Evolutionary conservation across 2,797 vertebrate species (phyloP), one percentile per base, ranked within the genome.

Genomic region (Eulemur mongoz): DNA sequence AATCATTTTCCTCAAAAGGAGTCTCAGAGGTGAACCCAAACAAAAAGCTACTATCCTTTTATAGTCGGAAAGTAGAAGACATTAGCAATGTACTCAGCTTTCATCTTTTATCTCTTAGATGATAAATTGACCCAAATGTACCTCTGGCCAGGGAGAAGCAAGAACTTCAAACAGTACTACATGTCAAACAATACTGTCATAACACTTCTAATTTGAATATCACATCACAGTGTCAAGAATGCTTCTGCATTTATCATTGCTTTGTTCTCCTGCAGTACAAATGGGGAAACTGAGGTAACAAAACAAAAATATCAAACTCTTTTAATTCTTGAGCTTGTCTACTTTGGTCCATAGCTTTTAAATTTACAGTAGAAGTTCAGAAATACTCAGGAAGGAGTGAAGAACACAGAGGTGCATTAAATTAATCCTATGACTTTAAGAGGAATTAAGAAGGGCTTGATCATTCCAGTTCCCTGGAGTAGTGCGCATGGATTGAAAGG

Each of bases 1-100:
- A 94, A 94, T 96, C 82, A 40, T 82, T 72, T 97, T 79, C 95
- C 32, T 95, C 83, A 88, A 84, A 94, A 96, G 81, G 86, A 59
- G 13, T 70, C 25, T 32, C 70, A 78, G 72, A 91, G 93, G 54
- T 89, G 22, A 97, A 69, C 11, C 35, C 75, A 93, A 95, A 93
- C 75, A 54, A 76, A 88, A 95, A 96, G 17, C 61, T 50, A 12
- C 70, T 69, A 7, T 88, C 45, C 18, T 61, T 89, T 52, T 76
- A 30, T 45, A 43, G 70, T 48, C 83, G 32, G n/a, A 70, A 83
- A 69, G 27, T 23, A 65, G 92, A 95, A 38, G 78, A 63, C 45
- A 40, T 5, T 15, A n/a, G 63, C 0, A 4, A 63, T 90, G 2
- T 32, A 82, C 18, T 22, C 52, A 78, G n/a, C 38, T 52, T 89